A percentile compares a stretch with the other conserved stretches of the same genome.
phyloP scores from a whole-genome alignment of 2,888 invertebrate species.

The Drosophila putrida region DNA sequence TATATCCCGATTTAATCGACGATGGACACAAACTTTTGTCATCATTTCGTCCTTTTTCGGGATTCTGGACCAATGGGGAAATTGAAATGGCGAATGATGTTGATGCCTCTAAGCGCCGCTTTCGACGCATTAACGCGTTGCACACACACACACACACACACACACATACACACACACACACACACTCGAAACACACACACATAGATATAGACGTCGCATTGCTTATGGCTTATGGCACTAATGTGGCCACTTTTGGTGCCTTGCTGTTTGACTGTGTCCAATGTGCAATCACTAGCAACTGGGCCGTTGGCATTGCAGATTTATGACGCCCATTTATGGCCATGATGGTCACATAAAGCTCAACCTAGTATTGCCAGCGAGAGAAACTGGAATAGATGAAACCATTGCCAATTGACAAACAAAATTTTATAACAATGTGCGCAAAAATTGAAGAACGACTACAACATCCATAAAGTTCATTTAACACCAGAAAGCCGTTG shows the following conservation, averaged over 20 bases:
- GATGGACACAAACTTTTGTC: slow-evolving; percentile 52
- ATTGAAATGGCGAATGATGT: slow-evolving; percentile 53
- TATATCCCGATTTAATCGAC: slow-evolving; percentile 37
- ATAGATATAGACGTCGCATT: slow-evolving; percentile 8
- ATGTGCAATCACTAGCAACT: slow-evolving; percentile 66
- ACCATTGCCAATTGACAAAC: slow-evolving; percentile 59
- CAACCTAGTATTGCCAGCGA: slow-evolving; percentile 1
- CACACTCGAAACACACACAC: neutral
- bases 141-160: slow-evolving; percentile 15
- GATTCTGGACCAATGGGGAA: slow-evolving; percentile 40
- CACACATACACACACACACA: neutral
- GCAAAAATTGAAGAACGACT: slow-evolving; percentile 38
- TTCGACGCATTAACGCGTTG: slow-evolving; percentile 71
- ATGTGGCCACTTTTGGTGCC: slow-evolving; percentile 70
- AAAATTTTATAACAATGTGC: slow-evolving; percentile 54
- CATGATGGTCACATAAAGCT: slow-evolving; percentile 40
- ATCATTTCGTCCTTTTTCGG: slow-evolving; percentile 29
- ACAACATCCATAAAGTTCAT: slow-evolving; percentile 20
- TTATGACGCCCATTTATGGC: slow-evolving; percentile 62
- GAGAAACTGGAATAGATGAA: slow-evolving; percentile 10
- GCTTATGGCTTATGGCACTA: slow-evolving; percentile 67
- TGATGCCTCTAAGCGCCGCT: slow-evolving; percentile 69
- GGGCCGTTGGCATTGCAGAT: slow-evolving; percentile 54
- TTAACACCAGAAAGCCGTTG: slow-evolving; percentile 38
- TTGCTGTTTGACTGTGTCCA: slow-evolving; percentile 51